Percentiles rank a stretch among this genome's conserved stretches.
Conservation (phyloP, 2,113 vertebrate genomes). For the Edolisoma coerulescens region DNA sequence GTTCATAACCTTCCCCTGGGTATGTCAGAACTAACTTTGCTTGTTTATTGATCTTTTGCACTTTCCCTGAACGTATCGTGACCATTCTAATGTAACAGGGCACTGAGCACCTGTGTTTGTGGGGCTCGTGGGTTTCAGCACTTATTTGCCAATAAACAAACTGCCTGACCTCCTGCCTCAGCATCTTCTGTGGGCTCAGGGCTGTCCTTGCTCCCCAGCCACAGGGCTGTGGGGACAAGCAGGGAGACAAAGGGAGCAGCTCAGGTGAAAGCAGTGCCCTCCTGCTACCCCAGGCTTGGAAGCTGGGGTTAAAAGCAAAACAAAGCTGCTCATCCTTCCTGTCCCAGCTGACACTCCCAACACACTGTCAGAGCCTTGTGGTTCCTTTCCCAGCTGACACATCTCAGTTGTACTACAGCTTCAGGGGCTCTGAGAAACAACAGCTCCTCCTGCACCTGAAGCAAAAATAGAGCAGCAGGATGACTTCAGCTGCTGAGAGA, state of each 20-base stretch:
- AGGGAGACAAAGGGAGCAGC: neutral
- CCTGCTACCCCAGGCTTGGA: neutral
- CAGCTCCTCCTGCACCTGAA: constrained; percentile 2
- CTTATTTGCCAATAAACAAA: constrained; percentile 65
- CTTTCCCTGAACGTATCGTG: neutral
- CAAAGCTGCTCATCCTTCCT: neutral
- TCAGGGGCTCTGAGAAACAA: neutral
- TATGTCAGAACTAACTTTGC: constrained; percentile 49
- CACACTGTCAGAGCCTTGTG: neutral
- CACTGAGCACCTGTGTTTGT: constrained; percentile 28
- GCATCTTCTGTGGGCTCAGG: neutral
- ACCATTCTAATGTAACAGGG: constrained; percentile 56
- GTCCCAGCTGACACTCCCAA: neutral
- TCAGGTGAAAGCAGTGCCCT: neutral
- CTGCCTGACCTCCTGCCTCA: constrained; percentile 39
- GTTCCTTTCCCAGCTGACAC: neutral
- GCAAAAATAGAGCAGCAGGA: neutral
- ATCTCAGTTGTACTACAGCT: neutral
- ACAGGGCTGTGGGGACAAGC: neutral
- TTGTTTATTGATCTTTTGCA: constrained; percentile 58
- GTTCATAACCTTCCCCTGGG: neutral
- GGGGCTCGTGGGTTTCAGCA: constrained; percentile 46
- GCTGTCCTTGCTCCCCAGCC: neutral
- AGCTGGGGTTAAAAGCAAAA: neutral
- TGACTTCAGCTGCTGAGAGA: neutral